Evolutionary conservation across 2,888 invertebrate species (phyloP), one percentile per base, ranked within the genome.

Genomic region (Ophioninae sp.): DNA sequence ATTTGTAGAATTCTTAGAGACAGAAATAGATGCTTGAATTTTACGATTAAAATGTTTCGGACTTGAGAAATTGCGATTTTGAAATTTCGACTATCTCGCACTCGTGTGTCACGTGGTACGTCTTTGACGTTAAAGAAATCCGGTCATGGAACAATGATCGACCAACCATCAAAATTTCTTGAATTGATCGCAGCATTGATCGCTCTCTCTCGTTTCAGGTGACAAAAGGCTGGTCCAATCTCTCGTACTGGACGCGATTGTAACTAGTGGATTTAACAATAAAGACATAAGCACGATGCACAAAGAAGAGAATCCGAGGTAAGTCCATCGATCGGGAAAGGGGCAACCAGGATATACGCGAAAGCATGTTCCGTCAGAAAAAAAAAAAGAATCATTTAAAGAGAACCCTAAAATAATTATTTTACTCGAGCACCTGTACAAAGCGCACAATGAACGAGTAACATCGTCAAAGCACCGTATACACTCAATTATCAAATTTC

Each of bases 151-250:
- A 30, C 51, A 37, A 30, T 20, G 22, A 10, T 8, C 17, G 8
- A 10, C 13, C 39, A 56, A 71, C 58, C 17, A 39, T 20, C 9
- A 2, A 39, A n/a, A n/a, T 63, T 30, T 30, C 63, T 63, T 65
- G 56, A 44, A 44, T 44, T 44, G 13, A 13, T n/a, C n/a, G n/a
- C n/a, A n/a, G n/a, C 44, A 44, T 13, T 3, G 10, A 44, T 44
- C 44, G 44, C 44, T 69, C 30, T 5, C n/a, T 71, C 64, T 67
- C 59, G 44, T 94, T 94, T 89, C 94, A 97, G 98, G 98, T 94
- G 98, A 98, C 93, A 97, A 98, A 95, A 96, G 96, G 91, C 94
- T 98, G 93, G 94, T 98, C 89, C 98, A 98, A 93, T 97, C 97
- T 84, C 94, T 98, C 86, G 97, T 98, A 85, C 95, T 97, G 93